Evolutionary conservation across 2,888 invertebrate species (phyloP).

Genomic region (Andricus quercusramuli): DNA sequence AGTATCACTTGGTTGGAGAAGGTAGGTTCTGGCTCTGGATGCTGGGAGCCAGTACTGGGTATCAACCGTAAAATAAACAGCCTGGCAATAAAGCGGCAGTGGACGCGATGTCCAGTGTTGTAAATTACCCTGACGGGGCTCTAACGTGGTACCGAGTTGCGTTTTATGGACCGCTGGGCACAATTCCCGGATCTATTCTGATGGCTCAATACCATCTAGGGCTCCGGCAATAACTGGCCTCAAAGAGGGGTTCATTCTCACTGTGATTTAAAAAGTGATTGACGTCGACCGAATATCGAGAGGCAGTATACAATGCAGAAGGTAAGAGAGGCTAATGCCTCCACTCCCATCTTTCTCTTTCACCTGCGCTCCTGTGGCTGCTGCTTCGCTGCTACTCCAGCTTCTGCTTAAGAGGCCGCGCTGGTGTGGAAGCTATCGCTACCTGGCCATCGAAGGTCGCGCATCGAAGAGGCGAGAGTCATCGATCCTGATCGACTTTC

Average conservation of each 20-base stretch:
- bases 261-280: slow-evolving; percentile 32
- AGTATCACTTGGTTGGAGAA: background rate
- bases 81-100: slow-evolving; percentile 55
- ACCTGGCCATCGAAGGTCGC: slow-evolving; percentile 36
- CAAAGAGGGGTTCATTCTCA: slow-evolving; percentile 18
- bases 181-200: slow-evolving; percentile 58
- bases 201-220: slow-evolving; percentile 51
- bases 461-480: slow-evolving; percentile 29
- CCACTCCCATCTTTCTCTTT: slow-evolving; percentile 33
- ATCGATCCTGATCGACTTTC: slow-evolving; percentile 37
- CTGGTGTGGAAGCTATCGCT: slow-evolving; percentile 40
- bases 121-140: slow-evolving; percentile 70
- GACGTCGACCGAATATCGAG: slow-evolving; percentile 24
- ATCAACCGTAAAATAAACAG: slow-evolving; percentile 57
- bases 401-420: slow-evolving; percentile 33
- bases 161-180: slow-evolving; percentile 57
- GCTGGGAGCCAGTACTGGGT: slow-evolving; percentile 50
- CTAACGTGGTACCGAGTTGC: slow-evolving; percentile 58
- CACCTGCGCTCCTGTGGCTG: slow-evolving; percentile 31
- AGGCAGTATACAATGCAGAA: slow-evolving; percentile 18
- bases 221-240: background rate
- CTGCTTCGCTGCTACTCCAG: slow-evolving; percentile 28
- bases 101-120: slow-evolving; percentile 71
- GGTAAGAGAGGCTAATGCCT: slow-evolving; percentile 19
- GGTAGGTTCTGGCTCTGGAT: slow-evolving; percentile 50